These are phyloP conservation scores for Saxicola maurus DNA, from an alignment of 2,797 vertebrate genomes.

Conservation along the genomic window DNA sequence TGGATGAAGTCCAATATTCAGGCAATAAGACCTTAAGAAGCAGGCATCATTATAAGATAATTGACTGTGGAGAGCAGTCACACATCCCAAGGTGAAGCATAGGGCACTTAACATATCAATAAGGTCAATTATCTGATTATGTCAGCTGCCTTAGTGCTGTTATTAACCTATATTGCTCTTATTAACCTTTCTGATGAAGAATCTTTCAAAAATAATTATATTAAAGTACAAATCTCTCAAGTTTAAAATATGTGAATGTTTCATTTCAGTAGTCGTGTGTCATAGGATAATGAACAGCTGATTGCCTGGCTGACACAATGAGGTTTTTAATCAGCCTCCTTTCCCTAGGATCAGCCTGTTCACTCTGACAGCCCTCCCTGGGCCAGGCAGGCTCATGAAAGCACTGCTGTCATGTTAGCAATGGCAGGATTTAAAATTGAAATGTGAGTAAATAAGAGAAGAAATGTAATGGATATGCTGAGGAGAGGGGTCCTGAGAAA, in stretches of 20 bases:
- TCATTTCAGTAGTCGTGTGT: constrained; percentile 55
- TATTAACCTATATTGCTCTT: constrained; percentile 73
- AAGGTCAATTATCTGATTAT: constrained; percentile 73
- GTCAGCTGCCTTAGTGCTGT: constrained; percentile 51
- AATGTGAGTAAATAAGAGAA: constrained; percentile 60
- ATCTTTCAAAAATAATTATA: constrained; percentile 77
- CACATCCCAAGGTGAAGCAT: constrained; percentile 64
- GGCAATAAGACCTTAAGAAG: constrained; percentile 24
- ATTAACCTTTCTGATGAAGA: constrained; percentile 76
- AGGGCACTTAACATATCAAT: constrained; percentile 69
- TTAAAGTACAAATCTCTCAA: constrained; percentile 68
- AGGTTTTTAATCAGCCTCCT: constrained; percentile 62
- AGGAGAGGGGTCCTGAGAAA: constrained; percentile 47
- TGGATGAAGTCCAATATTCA: background rate
- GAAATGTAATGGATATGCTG: constrained; percentile 4
- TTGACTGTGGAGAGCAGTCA: constrained; percentile 59
- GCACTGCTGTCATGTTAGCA: constrained; percentile 44
- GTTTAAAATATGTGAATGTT: constrained; percentile 66
- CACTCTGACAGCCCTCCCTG: constrained; percentile 30
- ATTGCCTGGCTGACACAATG: constrained; percentile 37
- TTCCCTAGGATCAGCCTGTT: constrained; percentile 11
- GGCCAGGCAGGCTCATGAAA: constrained; percentile 34
- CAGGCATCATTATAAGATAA: constrained; percentile 51
- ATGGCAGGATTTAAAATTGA: constrained; percentile 56
- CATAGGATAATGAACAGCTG: constrained; percentile 67